Evolutionary conservation across 2,797 vertebrate species (phyloP).

Genomic region (Hemibagrus guttatus): DNA sequence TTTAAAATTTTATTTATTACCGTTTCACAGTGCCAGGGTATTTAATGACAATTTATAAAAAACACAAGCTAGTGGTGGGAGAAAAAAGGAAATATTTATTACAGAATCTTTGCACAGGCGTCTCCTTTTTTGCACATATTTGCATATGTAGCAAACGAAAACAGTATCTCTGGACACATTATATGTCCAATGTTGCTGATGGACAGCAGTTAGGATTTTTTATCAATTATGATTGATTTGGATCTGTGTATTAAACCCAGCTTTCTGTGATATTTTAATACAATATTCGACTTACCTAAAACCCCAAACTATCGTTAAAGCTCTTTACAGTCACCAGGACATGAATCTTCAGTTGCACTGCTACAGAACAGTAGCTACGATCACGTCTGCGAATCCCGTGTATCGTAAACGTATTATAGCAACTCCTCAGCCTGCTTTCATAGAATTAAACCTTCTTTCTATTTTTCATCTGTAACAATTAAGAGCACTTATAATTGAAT

Average conservation of each 20-base stretch:
- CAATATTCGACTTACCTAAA: not conserved
- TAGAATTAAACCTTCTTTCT: not conserved
- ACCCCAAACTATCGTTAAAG: not conserved
- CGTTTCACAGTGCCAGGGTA: not conserved
- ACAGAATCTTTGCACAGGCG: not conserved
- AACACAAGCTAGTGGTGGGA: not conserved
- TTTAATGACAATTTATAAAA: not conserved
- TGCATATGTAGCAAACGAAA: not conserved
- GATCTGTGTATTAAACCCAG: not conserved
- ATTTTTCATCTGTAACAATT: not conserved
- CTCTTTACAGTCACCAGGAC: not conserved
- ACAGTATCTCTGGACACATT: not conserved
- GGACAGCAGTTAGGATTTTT: not conserved
- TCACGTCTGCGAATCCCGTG: not conserved
- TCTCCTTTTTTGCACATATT: not conserved
- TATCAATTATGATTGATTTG: not conserved
- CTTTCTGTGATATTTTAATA: not conserved
- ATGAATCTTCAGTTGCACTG: not conserved
- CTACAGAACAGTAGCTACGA: not conserved
- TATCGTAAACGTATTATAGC: not conserved
- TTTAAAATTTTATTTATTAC: not conserved
- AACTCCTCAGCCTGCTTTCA: not conserved
- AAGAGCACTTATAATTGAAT: not conserved
- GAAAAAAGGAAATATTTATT: not conserved
- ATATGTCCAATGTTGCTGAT: not conserved